A percentile compares a stretch with the other conserved stretches of the same genome.
These are phyloP conservation scores for Caenorhabditis remanei DNA, from an alignment of 1,140 invertebrate genomes.

Conservation along the genomic window DNA sequence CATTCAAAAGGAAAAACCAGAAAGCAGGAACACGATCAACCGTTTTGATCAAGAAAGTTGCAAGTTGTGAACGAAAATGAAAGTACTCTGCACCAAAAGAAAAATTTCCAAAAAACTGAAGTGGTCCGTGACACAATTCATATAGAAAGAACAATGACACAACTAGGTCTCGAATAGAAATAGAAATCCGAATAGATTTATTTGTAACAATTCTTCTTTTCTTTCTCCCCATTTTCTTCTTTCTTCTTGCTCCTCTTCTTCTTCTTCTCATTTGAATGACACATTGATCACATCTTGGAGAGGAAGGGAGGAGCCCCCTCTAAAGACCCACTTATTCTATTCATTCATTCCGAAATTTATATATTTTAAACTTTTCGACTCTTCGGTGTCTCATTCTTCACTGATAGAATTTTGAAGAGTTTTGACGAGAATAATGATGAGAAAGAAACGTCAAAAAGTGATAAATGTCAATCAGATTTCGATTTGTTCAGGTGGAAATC, in stretches of 20 bases:
- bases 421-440: slow-evolving; percentile 37
- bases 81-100: not conserved
- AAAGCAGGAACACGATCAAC: too few relatives aligned
- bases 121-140: not conserved
- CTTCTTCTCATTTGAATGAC: slow-evolving; percentile 55
- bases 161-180: slow-evolving; percentile 47
- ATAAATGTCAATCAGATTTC: slow-evolving; percentile 38
- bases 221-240: not conserved
- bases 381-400: slow-evolving; percentile 11
- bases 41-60: too few relatives aligned
- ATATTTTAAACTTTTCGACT: slow-evolving; percentile 55
- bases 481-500: not conserved
- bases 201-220: slow-evolving; percentile 55
- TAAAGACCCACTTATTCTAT: slow-evolving; percentile 55
- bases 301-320: not conserved
- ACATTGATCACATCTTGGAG: slow-evolving; percentile 49
- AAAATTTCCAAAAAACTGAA: not conserved
- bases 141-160: slow-evolving; percentile 50
- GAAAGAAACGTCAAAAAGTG: slow-evolving; percentile 3
- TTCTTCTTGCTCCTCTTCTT: slow-evolving; percentile 15
- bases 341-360: slow-evolving; percentile 56
- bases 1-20: too few relatives aligned
- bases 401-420: slow-evolving; percentile 31
- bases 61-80: too few relatives aligned
- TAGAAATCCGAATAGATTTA: slow-evolving; percentile 48